Evolutionary conservation across 2,888 invertebrate genomes (phyloP).

Genomic region (Nudaria mundana): DNA sequence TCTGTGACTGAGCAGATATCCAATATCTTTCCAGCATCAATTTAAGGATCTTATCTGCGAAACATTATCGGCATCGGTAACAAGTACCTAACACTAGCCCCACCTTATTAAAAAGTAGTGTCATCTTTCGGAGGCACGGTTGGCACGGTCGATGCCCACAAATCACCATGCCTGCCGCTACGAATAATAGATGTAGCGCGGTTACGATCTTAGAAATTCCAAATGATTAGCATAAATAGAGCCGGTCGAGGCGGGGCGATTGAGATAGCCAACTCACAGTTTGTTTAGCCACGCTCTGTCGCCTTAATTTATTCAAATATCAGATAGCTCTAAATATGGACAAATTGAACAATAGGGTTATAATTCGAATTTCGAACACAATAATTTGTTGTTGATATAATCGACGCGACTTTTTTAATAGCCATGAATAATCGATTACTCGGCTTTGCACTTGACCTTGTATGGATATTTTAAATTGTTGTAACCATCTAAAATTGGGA

Average conservation of each 20-base stretch:
- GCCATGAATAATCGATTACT: constrained; percentile 47
- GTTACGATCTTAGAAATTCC: constrained; percentile 50
- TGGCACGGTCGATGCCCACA: constrained; percentile 44
- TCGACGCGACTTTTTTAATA: no score
- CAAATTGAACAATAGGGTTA: constrained; percentile 26
- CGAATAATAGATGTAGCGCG: constrained; percentile 38
- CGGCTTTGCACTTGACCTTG: constrained; percentile 59
- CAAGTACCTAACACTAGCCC: constrained; percentile 52
- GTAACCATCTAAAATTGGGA: no score
- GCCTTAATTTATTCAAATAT: constrained; percentile 36
- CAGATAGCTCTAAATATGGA: constrained; percentile 24
- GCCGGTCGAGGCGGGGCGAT: constrained; percentile 46
- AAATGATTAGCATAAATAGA: constrained; percentile 57
- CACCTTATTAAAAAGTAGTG: constrained; percentile 39
- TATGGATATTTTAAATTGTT: constrained; percentile 1
- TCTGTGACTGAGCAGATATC: constrained; percentile 37
- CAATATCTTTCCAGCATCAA: no score
- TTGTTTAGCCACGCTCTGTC: constrained; percentile 30
- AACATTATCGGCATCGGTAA: constrained; percentile 51
- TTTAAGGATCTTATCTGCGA: constrained; percentile 42
- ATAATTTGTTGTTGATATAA: no score
- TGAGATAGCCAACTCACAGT: constrained; percentile 48
- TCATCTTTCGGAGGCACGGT: constrained; percentile 60
- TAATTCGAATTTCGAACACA: no score
- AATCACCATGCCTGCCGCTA: constrained; percentile 45